These are phyloP conservation scores for Diplazon laetatorius DNA, from an alignment of 2,888 invertebrate genomes.

Conservation along the genomic window DNA sequence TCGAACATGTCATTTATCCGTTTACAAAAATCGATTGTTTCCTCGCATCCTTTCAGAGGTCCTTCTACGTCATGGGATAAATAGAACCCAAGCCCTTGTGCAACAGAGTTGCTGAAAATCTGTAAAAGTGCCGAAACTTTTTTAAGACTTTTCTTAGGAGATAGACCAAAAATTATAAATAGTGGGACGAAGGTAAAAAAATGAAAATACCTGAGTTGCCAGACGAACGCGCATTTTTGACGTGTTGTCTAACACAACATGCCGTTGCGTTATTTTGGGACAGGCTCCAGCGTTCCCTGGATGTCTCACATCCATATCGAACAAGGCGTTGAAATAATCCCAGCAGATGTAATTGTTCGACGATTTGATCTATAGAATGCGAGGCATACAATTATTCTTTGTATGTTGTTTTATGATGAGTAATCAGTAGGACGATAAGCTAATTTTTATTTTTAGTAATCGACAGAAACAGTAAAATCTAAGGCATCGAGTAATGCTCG, in stretches of 20 bases:
- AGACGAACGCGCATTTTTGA: slow-evolving; percentile 26
- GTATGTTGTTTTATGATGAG: not conserved
- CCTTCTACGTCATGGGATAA: not conserved
- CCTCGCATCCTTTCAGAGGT: not conserved
- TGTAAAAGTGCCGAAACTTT: not conserved
- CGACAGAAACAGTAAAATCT: too few relatives aligned
- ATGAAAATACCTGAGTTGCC: slow-evolving; percentile 46
- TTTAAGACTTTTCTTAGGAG: not conserved
- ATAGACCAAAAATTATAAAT: not conserved
- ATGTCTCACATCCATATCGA: slow-evolving; percentile 15
- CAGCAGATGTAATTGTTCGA: slow-evolving; percentile 13
- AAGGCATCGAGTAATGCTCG: too few relatives aligned
- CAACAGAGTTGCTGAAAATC: slow-evolving; percentile 2
- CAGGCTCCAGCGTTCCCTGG: slow-evolving; percentile 41
- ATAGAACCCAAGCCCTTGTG: not conserved
- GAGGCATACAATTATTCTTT: slow-evolving; percentile 2
- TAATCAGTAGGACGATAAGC: not conserved
- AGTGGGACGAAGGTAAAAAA: too few relatives aligned
- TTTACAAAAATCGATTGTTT: not conserved
- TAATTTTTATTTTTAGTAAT: not conserved
- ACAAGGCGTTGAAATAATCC: slow-evolving; percentile 25
- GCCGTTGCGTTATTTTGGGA: slow-evolving; percentile 45
- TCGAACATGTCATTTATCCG: not conserved
- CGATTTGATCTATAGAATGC: slow-evolving; percentile 17
- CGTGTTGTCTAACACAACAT: slow-evolving; percentile 37